Evolutionary conservation across 2,888 invertebrate species (phyloP).

Genomic region (Perizoma flavofasciatum): DNA sequence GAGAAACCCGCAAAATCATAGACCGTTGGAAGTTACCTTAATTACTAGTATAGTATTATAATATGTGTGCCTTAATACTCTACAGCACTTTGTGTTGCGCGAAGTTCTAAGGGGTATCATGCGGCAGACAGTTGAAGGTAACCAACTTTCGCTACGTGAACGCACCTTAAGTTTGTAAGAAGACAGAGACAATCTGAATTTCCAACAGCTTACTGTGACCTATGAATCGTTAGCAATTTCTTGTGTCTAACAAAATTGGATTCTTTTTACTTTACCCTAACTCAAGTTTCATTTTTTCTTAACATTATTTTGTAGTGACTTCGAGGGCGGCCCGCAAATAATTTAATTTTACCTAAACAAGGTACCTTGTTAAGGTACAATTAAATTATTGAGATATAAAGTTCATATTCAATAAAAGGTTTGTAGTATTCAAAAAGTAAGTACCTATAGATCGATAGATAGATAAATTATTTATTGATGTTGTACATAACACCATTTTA

Average conservation of each 20-base stretch:
- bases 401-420: too few relatives aligned
- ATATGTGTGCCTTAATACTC: too few relatives aligned
- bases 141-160: constrained; percentile 36
- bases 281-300: constrained; percentile 5
- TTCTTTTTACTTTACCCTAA: neutral
- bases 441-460: too few relatives aligned
- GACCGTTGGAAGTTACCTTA: too few relatives aligned
- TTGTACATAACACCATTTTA: too few relatives aligned
- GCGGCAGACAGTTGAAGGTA: too few relatives aligned
- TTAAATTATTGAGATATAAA: neutral
- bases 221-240: constrained; percentile 16
- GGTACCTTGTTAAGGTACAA: constrained; percentile 9
- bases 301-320: constrained; percentile 2
- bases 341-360: constrained; percentile 7
- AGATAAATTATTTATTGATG: too few relatives aligned
- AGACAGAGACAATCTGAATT: neutral
- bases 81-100: too few relatives aligned
- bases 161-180: constrained; percentile 41
- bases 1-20: too few relatives aligned
- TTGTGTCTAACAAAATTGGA: constrained; percentile 14
- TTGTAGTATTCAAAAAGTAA: too few relatives aligned
- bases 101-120: too few relatives aligned
- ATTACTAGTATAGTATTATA: too few relatives aligned
- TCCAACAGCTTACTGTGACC: constrained; percentile 5
- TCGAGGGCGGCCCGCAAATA: constrained; percentile 6